Evolutionary conservation across 1,140 invertebrate genomes (phyloP), one percentile per base, ranked within the genome.

Genomic region (Helicoverpa zea): DNA sequence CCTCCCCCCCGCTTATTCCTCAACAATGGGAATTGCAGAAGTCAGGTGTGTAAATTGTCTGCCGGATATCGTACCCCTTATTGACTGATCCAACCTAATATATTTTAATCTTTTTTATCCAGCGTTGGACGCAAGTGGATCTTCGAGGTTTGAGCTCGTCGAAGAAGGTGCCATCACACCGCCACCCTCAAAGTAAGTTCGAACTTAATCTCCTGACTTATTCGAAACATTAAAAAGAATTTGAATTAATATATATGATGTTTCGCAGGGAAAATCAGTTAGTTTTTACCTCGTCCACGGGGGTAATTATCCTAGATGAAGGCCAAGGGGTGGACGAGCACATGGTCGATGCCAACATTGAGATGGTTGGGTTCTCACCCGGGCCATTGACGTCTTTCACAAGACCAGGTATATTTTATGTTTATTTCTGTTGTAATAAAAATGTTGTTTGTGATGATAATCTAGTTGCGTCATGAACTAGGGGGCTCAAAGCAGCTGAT

Each of bases 11-110:
- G 63, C 63, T 7, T 47, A 47, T 66, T 7, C 30, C 35, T n/a
- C 63, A 66, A 47, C 12, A 47, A 11, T 66, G 63, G 35, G 63
- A 66, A 29, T 11, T 47, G n/a, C 2, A 66, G 63, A 66, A 47
- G 59, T 3, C 23, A 66, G 30, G 35, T 66, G 63, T 66, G 63
- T 66, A 66, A 66, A 66, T 47, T 66, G 14, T 47, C 23, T 47
- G 14, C 23, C 12, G 63, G 10, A 66, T 66, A 58, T 18, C 56
- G 56, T 58, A 14, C 1, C n/a, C 56, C 56, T 18, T 58, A 23
- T 23, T 18, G 16, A 58, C 56, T 58, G 16, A 58, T 58, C 56
- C 56, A 58, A 58, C n/a, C 56, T 23, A 58, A 58, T 14, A 58
- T 58, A 35, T 63, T 63, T 63, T 30, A 30, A 23, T 23, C 23